These are phyloP conservation scores for Sebastes vulpes DNA, from an alignment of 2,797 vertebrate species.

Conservation along the genomic window DNA sequence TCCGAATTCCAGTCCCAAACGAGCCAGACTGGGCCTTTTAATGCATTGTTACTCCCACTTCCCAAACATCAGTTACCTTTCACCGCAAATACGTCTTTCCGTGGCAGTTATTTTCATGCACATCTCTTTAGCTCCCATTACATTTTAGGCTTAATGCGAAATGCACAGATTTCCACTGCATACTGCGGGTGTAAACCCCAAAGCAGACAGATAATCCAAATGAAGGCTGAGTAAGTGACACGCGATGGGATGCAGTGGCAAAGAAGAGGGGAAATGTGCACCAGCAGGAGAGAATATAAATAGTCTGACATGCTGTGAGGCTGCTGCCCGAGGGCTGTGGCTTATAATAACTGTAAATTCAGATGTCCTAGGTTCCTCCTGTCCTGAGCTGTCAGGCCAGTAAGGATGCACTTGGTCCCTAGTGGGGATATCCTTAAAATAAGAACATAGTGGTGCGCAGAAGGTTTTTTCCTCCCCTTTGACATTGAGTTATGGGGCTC, in stretches of 20 bases:
- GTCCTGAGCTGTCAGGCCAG: conserved; percentile 69
- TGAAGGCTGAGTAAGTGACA: conserved; percentile 78
- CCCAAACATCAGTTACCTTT: conserved; percentile 48
- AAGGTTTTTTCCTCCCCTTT: conserved; percentile 74
- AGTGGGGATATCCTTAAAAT: conserved; percentile 82
- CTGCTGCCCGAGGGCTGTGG: conserved; percentile 73
- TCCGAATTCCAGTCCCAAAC: conserved; percentile 22
- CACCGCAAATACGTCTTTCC: conserved; percentile 45
- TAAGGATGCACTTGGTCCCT: conserved; percentile 79
- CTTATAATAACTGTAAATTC: conserved; percentile 84
- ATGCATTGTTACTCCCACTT: conserved; percentile 43
- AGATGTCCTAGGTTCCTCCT: conserved; percentile 76
- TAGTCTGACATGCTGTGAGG: conserved; percentile 74
- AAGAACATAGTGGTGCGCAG: conserved; percentile 72
- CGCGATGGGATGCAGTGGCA: conserved; percentile 70
- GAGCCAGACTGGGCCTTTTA: conserved; percentile 16
- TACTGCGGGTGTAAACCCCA: conserved; percentile 66
- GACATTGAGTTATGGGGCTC: conserved; percentile 88
- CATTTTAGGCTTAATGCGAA: conserved; percentile 66
- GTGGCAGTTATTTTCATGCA: conserved; percentile 50
- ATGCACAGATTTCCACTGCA: conserved; percentile 74
- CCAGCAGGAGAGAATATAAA: conserved; percentile 73
- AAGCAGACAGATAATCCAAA: conserved; percentile 76
- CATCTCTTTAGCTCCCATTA: conserved; percentile 52
- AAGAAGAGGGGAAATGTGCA: conserved; percentile 64